Percentiles rank a stretch among this genome's conserved stretches.
Evolutionary conservation across 2,888 invertebrate genomes (phyloP).

Genomic region (Acleris laterana): DNA sequence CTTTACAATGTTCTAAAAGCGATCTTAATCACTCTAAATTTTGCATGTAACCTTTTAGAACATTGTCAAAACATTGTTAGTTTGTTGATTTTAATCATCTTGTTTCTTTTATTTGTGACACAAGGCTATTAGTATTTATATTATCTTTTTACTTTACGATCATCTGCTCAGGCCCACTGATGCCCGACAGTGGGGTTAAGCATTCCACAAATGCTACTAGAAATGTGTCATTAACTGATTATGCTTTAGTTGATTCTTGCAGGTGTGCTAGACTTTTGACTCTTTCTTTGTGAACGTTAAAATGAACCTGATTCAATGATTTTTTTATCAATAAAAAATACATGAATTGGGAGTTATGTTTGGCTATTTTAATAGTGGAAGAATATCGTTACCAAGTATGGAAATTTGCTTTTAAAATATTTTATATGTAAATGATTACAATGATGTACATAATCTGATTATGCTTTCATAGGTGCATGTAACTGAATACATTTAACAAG

Average conservation of each 20-base stretch:
- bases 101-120: conserved; percentile 44
- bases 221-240: conserved; percentile 47
- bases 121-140: conserved; percentile 45
- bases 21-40: conserved; percentile 45
- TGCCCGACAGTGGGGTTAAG: conserved; percentile 64
- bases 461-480: conserved; percentile 9
- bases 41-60: conserved; percentile 63
- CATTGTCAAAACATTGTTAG: conserved; percentile 56
- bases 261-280: conserved; percentile 15
- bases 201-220: conserved; percentile 42
- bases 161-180: conserved; percentile 52
- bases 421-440: not conserved
- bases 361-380: conserved; percentile 32
- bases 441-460: conserved; percentile 1
- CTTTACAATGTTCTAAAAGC: conserved; percentile 63
- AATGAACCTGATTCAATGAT: conserved; percentile 73
- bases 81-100: conserved; percentile 30
- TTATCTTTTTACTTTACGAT: conserved; percentile 34
- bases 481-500: conserved; percentile 23
- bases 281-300: conserved; percentile 42
- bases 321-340: conserved; percentile 73
- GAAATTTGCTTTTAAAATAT: no score
- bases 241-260: conserved; percentile 19
- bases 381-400: conserved; percentile 19
- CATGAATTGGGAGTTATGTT: conserved; percentile 63